Evolutionary conservation across 2,113 vertebrate genomes (phyloP).

Genomic region (Ovis canadensis): DNA sequence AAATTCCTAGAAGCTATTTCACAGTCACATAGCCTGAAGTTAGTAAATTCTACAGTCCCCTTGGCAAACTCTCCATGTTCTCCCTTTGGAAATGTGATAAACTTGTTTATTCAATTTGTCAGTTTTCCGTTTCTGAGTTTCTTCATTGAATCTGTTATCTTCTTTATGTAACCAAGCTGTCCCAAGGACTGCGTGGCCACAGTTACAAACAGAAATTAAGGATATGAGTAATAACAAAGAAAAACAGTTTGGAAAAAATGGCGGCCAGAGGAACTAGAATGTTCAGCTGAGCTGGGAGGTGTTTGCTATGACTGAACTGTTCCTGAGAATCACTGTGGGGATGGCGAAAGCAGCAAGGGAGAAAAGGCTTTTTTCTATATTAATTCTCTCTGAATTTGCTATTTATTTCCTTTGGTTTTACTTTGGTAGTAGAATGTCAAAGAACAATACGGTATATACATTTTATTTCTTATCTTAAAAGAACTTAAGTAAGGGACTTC

Average conservation of each 20-base stretch:
- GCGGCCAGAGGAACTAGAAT: neutral
- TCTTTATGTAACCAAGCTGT: constrained; percentile 70
- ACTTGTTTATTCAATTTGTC: constrained; percentile 81
- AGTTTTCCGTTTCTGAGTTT: constrained; percentile 80
- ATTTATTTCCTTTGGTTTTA: constrained; percentile 7
- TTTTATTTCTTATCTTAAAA: neutral
- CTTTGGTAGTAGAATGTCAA: neutral
- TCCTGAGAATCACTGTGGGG: neutral
- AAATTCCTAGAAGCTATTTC: constrained; percentile 64
- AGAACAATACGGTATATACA: neutral
- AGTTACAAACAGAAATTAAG: constrained; percentile 17
- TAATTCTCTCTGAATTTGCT: neutral
- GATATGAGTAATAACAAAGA: neutral
- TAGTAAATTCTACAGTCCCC: constrained; percentile 51
- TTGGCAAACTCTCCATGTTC: constrained; percentile 70
- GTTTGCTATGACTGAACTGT: too few species aligned
- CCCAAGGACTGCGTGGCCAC: constrained; percentile 47
- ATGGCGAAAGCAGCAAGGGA: neutral
- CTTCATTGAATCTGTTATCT: constrained; percentile 77
- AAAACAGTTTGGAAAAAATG: neutral
- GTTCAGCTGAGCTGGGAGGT: neutral
- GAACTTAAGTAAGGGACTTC: neutral
- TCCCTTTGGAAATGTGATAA: constrained; percentile 75
- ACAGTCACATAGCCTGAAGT: constrained; percentile 62
- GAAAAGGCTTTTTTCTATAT: neutral